These are phyloP conservation scores for Rhynchopsitta pachyrhyncha DNA, from an alignment of 2,113 vertebrate genomes.

Conservation along the genomic window DNA sequence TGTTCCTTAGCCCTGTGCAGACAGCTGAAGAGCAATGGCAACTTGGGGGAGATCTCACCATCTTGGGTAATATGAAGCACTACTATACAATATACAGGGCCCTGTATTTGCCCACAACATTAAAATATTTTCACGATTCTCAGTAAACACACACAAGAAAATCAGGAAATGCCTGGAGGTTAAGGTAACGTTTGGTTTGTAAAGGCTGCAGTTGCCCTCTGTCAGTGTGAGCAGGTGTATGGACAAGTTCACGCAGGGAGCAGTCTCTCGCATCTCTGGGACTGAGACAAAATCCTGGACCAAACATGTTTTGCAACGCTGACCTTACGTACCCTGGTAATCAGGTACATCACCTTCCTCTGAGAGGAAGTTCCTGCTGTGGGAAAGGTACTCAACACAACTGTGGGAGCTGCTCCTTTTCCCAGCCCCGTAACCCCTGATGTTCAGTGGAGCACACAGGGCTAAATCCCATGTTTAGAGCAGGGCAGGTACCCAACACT, in stretches of 20 bases:
- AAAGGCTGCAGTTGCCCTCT: background rate
- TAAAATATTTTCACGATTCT: background rate
- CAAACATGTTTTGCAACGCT: background rate
- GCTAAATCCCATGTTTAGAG: background rate
- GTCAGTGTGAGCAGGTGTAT: background rate
- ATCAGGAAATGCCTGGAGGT: background rate
- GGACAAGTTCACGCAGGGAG: background rate
- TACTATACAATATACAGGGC: background rate
- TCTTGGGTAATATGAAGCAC: background rate
- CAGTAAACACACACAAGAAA: background rate
- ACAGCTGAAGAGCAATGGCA: background rate
- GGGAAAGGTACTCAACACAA: rapidly evolving
- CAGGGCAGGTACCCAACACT: background rate
- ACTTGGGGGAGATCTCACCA: too few relatives aligned
- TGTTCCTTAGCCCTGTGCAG: background rate
- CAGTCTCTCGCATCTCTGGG: background rate
- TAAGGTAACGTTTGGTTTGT: background rate
- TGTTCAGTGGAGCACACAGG: background rate
- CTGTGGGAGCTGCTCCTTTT: background rate
- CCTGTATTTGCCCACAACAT: background rate
- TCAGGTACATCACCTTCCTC: background rate
- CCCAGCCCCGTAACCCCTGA: too few relatives aligned
- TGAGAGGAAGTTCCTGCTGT: background rate
- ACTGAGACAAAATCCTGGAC: background rate
- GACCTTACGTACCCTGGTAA: background rate